These are phyloP conservation scores for Tenualosa thibaudeaui DNA, from an alignment of 2,797 vertebrate genomes.

Conservation along the genomic window DNA sequence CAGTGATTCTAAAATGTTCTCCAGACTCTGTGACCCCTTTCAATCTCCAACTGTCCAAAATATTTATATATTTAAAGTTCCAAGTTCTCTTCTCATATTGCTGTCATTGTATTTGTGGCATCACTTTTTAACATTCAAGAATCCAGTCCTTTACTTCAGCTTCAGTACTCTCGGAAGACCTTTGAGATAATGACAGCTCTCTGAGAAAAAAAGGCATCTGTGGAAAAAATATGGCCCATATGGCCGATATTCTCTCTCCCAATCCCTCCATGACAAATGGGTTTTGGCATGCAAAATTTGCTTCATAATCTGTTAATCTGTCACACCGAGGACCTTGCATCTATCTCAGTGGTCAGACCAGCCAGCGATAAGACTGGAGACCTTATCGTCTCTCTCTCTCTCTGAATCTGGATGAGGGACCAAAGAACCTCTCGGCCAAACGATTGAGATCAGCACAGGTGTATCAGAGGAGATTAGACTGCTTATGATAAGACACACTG, in stretches of 20 bases:
- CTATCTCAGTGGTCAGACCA: background rate
- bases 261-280: conserved; percentile 2
- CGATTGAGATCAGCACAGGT: background rate
- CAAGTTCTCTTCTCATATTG: background rate
- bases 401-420: background rate
- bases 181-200: no score
- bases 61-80: background rate
- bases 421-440: background rate
- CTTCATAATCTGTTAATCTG: background rate
- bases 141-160: no score
- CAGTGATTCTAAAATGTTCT: no score
- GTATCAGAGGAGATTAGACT: background rate
- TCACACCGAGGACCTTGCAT: background rate
- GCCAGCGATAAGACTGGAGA: background rate
- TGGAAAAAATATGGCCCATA: background rate
- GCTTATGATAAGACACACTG: background rate
- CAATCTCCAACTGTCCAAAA: no score
- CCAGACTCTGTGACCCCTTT: no score
- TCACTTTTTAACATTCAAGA: background rate
- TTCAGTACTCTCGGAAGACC: no score
- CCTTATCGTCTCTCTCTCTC: background rate
- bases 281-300: background rate
- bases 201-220: no score
- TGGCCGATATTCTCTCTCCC: background rate
- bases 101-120: background rate